phyloP scores from a whole-genome alignment of 2,797 vertebrate species.

The Bryconaethiops microstoma region DNA sequence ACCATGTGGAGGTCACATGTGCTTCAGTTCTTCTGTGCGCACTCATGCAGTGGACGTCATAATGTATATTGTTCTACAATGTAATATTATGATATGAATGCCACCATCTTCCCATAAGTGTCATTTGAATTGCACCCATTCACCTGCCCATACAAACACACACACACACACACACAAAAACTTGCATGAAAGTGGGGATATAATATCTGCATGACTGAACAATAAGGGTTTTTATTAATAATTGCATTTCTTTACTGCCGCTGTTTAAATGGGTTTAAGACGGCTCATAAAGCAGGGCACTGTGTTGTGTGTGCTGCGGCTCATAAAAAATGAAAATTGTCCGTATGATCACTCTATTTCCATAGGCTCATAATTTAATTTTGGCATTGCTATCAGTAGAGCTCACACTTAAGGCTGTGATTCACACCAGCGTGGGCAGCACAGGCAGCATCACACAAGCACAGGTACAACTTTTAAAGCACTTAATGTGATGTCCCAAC shows the following conservation, averaged over 20 bases:
- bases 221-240: conserved; percentile 91
- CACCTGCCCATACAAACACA: background rate
- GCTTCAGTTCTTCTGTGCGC: conserved; percentile 8
- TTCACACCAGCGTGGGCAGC: conserved; percentile 71
- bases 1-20: background rate
- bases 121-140: background rate
- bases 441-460: background rate
- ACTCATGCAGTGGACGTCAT: conserved; percentile 18
- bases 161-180: conserved; percentile 67
- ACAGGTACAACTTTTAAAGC: conserved; percentile 81
- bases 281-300: conserved; percentile 92
- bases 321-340: conserved; percentile 79
- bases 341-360: conserved; percentile 89
- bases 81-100: conserved; percentile 23
- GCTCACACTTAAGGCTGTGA: conserved; percentile 73
- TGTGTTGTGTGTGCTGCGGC: conserved; percentile 69
- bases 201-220: conserved; percentile 87
- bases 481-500: conserved; percentile 85
- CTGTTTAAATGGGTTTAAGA: conserved; percentile 93
- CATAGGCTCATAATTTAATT: conserved; percentile 80
- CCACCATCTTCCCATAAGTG: background rate
- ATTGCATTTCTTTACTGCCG: conserved; percentile 94
- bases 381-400: conserved; percentile 73
- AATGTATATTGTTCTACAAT: conserved; percentile 39
- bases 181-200: conserved; percentile 82